Base-by-base conservation (phyloP, 92 coral and sea anemone species). In the Siderastrea siderea region DNA sequence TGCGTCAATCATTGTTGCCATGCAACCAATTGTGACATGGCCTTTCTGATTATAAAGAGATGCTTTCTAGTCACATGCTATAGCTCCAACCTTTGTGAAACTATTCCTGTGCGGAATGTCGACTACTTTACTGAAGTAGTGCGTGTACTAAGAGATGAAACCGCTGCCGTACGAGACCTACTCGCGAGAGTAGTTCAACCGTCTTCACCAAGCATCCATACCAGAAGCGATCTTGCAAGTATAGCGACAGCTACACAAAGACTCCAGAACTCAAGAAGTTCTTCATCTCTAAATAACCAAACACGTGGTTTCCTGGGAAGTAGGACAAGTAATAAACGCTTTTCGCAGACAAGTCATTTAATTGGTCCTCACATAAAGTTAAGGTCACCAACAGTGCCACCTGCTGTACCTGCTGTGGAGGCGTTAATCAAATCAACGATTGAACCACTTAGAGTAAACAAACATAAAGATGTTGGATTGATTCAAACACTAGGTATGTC, bases 21-120 rank as follows among this genome's bases (percentile, higher is more conserved):
- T 8, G 70, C 73, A 6, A 88, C 83, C 13, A 86, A 85, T 17
- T 95, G 98, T 71, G 86, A 95, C 85, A 90, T 95, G 11, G 98
- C 95, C 45, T 93, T 95, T 48, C 72, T 95, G 89, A 90, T 95
- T 59, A 76, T 71, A 47, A 91, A 38, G 53, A 93, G 93, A 38
- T 95, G 98, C 79, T 95, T 90, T 65, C 48, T 93, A 68, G 95
- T 95, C 47, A 77, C 96, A 5, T 95, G 98, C 66, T 95, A 71
- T 83, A 82, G 57, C 12, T 48, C 88, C 66, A 55, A 73, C n/a
- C 81, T 86, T 47, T 95, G 98, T 68, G 78, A 93, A 47, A 81
- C 88, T 46, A 84, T 94, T 72, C 95, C 95, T 38, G 93, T 86
- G 17, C 89, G 88, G 67, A 86, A 81, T 3, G 54, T 50, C 3